Evolutionary conservation across 2,888 invertebrate species (phyloP).

Genomic region (Sinohyriopsis cumingii): DNA sequence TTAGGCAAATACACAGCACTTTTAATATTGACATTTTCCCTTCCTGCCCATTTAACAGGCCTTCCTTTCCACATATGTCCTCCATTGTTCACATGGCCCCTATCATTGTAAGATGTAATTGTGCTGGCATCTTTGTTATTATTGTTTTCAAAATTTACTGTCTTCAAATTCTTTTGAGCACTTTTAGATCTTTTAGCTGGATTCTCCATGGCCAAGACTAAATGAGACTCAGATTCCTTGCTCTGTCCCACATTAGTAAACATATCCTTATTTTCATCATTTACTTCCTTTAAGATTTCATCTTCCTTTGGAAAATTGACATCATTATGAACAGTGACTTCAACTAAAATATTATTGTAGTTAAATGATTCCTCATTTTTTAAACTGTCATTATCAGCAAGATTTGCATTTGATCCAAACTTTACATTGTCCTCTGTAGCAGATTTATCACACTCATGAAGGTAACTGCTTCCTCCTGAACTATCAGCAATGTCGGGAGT

Average conservation of each 20-base stretch:
- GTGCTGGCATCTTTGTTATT: constrained; percentile 2
- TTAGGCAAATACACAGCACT: background rate
- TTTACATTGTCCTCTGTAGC: background rate
- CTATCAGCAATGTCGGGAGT: no score
- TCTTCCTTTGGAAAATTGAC: background rate
- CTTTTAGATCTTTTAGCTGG: no score
- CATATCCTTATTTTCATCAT: no score
- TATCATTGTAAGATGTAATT: background rate
- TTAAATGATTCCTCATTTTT: constrained; percentile 24
- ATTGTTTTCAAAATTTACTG: constrained; percentile 1
- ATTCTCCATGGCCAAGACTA: no score
- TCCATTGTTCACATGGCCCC: background rate
- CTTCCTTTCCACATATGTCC: constrained; percentile 1
- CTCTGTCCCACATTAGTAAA: no score
- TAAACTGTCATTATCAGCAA: constrained; percentile 39
- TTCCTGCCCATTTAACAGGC: background rate
- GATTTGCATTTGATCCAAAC: constrained; percentile 31
- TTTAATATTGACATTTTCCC: background rate
- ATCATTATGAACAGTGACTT: constrained; percentile 24
- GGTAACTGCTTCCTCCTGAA: no score
- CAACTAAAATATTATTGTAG: constrained; percentile 32
- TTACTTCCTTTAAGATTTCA: background rate
- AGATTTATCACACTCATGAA: no score
- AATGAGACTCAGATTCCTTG: no score
- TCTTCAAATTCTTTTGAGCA: no score